A percentile compares a stretch with the other conserved stretches of the same genome.
Conservation (phyloP, 1,140 invertebrate species). For the Lepidurus apus region DNA sequence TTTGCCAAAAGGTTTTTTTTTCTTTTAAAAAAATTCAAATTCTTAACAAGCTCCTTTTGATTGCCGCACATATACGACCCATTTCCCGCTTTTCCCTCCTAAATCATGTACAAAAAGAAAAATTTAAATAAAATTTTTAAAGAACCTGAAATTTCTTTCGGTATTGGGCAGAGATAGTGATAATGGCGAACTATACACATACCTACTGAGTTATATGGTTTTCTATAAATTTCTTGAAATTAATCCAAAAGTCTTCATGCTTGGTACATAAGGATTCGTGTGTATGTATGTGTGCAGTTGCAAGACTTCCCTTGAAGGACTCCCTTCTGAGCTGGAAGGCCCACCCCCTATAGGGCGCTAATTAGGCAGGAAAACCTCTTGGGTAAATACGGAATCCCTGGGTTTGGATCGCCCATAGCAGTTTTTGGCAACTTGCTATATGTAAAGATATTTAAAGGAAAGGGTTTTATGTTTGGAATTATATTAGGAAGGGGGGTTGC, state of each 20-base stretch:
- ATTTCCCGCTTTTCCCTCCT: neutral
- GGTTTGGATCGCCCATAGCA: neutral
- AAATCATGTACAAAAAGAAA: neutral
- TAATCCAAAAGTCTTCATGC: too few species aligned
- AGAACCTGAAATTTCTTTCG: too few species aligned
- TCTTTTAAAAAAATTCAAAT: too few species aligned
- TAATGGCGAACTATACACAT: too few species aligned
- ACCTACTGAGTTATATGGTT: too few species aligned
- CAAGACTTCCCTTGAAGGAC: neutral
- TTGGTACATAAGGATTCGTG: too few species aligned
- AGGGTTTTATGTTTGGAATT: too few species aligned
- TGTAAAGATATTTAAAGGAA: too few species aligned
- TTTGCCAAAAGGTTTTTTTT: neutral
- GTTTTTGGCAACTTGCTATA: neutral
- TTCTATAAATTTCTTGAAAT: too few species aligned
- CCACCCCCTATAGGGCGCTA: neutral
- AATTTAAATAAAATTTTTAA: neutral
- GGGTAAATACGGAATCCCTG: conserved; percentile 21
- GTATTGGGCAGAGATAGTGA: too few species aligned
- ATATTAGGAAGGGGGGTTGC: neutral
- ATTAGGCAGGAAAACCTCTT: conserved; percentile 18
- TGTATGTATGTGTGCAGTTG: too few species aligned
- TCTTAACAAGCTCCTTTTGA: conserved; percentile 6
- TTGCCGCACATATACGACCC: neutral
- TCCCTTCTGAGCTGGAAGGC: neutral